Base-by-base conservation (phyloP, 2,113 vertebrate species). In the Nothobranchius furzeri region DNA sequence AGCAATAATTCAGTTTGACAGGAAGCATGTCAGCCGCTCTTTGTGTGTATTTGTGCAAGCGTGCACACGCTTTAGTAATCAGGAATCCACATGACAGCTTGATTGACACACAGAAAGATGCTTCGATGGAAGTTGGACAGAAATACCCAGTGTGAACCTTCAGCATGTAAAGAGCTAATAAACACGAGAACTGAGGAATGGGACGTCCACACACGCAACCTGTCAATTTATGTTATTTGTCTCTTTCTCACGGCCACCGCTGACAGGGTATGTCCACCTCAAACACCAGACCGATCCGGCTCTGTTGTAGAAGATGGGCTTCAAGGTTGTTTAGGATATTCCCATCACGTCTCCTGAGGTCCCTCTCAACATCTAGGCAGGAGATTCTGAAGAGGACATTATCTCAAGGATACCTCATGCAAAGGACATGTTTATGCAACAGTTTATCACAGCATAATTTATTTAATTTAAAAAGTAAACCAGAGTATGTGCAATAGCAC, bases 41-140 rank as follows among this genome's bases (percentile, higher is more conserved):
- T 9, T 14, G 12, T 55, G n/a, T 11, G 30, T 45, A 49, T 65
- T 30, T 46, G 24, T 51, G 30, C 30, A 4, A 3, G 30, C 47
- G 3, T 5, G 2, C 8, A 45, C 37, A 49, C 62, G 57, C 61
- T 47, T 64, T 46, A 49, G 17, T 24, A 43, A 17, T 35, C 24
- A 55, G 63, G 40, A 65, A 52, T 78, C 25, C 62, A 74, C 71
- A 59, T 8, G 48, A 82, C 70, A 73, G 30, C 30, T 30, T 30
- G 73, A 73, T 51, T 64, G 75, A 70, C 63, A 68, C 54, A 60
- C 36, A 51, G 63, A 70, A 57, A 67, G 64, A 73, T 76, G 77
- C 63, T 52, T 35, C 24, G 49, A 65, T 2, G 59, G 54, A 48
- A 3, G 14, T 20, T 43, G 30, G 30, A 69, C 36, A 64, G 12